Conservation (phyloP, 2,888 invertebrate species). For the Gibbula magus region DNA sequence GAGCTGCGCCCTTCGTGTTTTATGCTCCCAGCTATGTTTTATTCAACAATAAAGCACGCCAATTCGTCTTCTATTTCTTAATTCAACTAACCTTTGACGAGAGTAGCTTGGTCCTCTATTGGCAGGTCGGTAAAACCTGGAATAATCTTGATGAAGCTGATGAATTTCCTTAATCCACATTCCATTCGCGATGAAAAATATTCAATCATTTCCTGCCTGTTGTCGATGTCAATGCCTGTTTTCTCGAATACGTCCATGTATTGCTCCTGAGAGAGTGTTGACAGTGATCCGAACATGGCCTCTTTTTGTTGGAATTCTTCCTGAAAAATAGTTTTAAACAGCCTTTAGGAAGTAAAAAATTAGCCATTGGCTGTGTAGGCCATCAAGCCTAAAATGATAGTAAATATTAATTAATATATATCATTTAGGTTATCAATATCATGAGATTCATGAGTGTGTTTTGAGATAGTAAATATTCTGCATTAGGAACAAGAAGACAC, state of each 20-base stretch:
- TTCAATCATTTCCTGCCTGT: slow-evolving; percentile 57
- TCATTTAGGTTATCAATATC: too few relatives aligned
- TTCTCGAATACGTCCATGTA: slow-evolving; percentile 65
- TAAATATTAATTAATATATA: too few relatives aligned
- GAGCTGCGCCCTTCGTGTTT: too few relatives aligned
- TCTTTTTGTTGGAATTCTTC: slow-evolving; percentile 54
- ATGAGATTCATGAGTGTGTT: too few relatives aligned
- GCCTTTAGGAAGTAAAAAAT: too few relatives aligned
- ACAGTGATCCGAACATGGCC: slow-evolving; percentile 66
- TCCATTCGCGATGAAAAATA: slow-evolving; percentile 63
- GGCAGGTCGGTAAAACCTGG: slow-evolving; percentile 71
- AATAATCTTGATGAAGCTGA: slow-evolving; percentile 69
- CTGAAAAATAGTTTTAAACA: slow-evolving; percentile 52
- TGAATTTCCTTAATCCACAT: slow-evolving; percentile 62
- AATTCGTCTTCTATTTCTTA: too few relatives aligned
- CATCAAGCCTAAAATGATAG: too few relatives aligned
- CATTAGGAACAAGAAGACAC: too few relatives aligned
- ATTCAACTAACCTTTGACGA: slow-evolving; percentile 67
- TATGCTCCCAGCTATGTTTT: too few relatives aligned
- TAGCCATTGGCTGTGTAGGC: too few relatives aligned
- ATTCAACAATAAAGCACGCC: too few relatives aligned
- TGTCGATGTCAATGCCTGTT: slow-evolving; percentile 72
- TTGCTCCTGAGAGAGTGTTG: slow-evolving; percentile 62
- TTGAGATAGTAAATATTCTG: too few relatives aligned
- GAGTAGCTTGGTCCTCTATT: slow-evolving; percentile 67